These are phyloP conservation scores for Eurystomus glaucurus DNA, from an alignment of 2,797 vertebrate genomes.

Conservation along the genomic window DNA sequence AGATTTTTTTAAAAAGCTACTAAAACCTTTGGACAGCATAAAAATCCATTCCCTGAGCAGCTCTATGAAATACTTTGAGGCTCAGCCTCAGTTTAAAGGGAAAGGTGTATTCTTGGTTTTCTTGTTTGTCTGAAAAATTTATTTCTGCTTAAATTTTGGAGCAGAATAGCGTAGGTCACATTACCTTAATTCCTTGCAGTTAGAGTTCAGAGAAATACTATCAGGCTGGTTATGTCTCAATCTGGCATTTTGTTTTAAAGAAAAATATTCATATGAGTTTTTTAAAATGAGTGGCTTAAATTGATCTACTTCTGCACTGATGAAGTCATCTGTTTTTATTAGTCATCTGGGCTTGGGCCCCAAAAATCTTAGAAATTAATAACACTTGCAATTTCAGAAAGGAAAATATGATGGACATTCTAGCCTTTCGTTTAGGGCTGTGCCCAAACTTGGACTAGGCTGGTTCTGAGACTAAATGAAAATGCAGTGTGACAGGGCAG, in stretches of 20 bases:
- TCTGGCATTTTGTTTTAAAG: not conserved
- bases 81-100: not conserved
- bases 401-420: not conserved
- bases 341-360: fast-evolving
- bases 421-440: not conserved
- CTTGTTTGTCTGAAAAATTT: not conserved
- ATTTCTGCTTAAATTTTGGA: not conserved
- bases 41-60: not conserved
- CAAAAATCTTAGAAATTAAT: not conserved
- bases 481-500: not conserved
- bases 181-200: not conserved
- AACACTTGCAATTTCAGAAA: not conserved
- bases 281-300: not conserved
- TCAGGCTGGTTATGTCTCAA: not conserved
- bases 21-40: not conserved
- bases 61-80: not conserved
- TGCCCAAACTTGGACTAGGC: not conserved
- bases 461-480: not conserved
- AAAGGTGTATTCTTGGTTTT: not conserved
- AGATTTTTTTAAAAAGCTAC: not conserved
- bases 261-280: not conserved
- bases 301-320: not conserved
- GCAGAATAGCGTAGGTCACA: not conserved
- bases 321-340: not conserved
- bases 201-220: not conserved